Evolutionary conservation across 2,888 invertebrate genomes (phyloP).

Genomic region (Metallyticus violacea): DNA sequence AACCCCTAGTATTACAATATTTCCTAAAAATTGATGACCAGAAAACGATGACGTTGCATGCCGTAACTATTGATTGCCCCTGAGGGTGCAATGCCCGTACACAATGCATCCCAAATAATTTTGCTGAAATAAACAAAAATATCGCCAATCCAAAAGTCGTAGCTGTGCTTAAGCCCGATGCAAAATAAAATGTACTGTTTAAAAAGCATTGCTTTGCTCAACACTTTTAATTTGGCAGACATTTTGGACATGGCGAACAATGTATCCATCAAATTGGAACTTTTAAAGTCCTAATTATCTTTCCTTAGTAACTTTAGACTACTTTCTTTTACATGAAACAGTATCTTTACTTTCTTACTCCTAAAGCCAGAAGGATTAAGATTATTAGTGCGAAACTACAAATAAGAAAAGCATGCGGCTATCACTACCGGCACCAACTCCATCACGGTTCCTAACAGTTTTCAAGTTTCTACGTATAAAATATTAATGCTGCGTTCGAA

Average conservation of each 20-base stretch:
- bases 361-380: too few species aligned
- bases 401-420: conserved; percentile 17
- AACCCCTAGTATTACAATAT: not conserved
- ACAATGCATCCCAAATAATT: not conserved
- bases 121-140: not conserved
- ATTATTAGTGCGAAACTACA: not conserved
- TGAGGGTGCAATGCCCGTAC: not conserved
- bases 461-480: not conserved
- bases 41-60: conserved; percentile 17
- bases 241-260: conserved; percentile 25
- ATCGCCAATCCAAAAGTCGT: not conserved
- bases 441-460: not conserved
- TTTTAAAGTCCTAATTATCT: not conserved
- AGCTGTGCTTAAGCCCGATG: not conserved
- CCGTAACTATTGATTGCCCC: not conserved
- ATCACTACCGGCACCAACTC: conserved; percentile 25
- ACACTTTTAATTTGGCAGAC: conserved; percentile 1
- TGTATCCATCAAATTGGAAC: not conserved
- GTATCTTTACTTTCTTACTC: too few species aligned
- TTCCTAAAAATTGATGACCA: not conserved
- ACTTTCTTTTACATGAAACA: not conserved
- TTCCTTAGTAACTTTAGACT: not conserved
- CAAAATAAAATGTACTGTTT: not conserved
- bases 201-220: not conserved
- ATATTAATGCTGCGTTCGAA: not conserved